These are phyloP conservation scores for Amphipyra tragopoginis DNA, from an alignment of 2,888 invertebrate species.

Conservation along the genomic window DNA sequence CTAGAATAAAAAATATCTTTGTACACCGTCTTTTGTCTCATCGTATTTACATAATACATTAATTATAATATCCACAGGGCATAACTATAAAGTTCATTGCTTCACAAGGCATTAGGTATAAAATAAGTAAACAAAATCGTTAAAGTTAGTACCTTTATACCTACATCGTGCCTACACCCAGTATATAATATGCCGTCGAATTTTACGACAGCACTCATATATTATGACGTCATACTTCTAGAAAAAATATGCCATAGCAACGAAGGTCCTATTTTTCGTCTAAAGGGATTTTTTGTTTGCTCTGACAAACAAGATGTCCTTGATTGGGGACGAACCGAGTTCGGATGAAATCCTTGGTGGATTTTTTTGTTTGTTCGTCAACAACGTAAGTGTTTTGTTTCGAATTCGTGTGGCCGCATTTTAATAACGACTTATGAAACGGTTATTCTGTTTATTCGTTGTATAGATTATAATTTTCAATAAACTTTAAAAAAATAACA, in stretches of 20 bases:
- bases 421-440: conserved; percentile 63
- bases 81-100: too few relatives aligned
- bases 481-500: too few relatives aligned
- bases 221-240: conserved; percentile 15
- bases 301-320: conserved; percentile 50
- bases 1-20: too few relatives aligned
- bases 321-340: conserved; percentile 40
- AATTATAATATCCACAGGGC: too few relatives aligned
- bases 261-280: conserved; percentile 18
- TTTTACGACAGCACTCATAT: conserved; percentile 16
- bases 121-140: conserved; percentile 15
- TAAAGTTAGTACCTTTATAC: conserved; percentile 5
- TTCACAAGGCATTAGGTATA: too few relatives aligned
- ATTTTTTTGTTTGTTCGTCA: conserved; percentile 55
- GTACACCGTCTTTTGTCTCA: too few relatives aligned
- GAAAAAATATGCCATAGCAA: conserved; percentile 2
- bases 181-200: conserved; percentile 9
- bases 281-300: conserved; percentile 45
- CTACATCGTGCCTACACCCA: not conserved
- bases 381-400: conserved; percentile 61
- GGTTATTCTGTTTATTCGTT: not conserved
- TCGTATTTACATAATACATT: too few relatives aligned
- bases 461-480: too few relatives aligned
- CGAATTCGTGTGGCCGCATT: conserved; percentile 70
- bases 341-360: conserved; percentile 29